Percentiles rank a stretch among this genome's conserved stretches.
phyloP scores from a whole-genome alignment of 2,888 invertebrate genomes.

The Ectobius pallidus region DNA sequence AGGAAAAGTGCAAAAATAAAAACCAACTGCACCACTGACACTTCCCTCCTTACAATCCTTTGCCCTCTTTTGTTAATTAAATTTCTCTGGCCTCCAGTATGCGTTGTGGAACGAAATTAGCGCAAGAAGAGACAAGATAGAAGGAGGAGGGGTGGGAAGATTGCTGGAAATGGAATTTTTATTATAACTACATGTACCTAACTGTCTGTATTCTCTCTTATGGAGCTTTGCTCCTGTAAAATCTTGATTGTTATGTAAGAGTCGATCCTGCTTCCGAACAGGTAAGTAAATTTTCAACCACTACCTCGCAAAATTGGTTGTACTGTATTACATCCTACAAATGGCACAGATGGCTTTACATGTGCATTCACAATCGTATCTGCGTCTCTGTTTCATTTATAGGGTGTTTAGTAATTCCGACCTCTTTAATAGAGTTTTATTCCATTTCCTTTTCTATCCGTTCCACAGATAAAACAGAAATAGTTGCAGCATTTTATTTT shows the following conservation, averaged over 20 bases:
- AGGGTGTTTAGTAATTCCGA: too few relatives aligned
- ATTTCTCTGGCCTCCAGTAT: constrained; percentile 11
- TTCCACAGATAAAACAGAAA: too few relatives aligned
- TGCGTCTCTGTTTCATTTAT: too few relatives aligned
- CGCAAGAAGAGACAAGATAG: not conserved
- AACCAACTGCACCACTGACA: not conserved
- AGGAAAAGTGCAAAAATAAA: not conserved
- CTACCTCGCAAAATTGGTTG: too few relatives aligned
- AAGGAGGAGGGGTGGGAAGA: not conserved
- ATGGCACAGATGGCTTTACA: too few relatives aligned
- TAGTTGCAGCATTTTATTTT: too few relatives aligned
- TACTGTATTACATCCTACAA: too few relatives aligned
- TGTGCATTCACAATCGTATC: too few relatives aligned
- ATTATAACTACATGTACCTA: constrained; percentile 13
- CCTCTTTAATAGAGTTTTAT: too few relatives aligned
- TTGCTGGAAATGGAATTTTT: constrained; percentile 26
- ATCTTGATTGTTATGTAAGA: not conserved
- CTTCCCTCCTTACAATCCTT: not conserved
- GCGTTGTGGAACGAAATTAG: constrained; percentile 15
- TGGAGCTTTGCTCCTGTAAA: not conserved
- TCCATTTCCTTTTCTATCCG: too few relatives aligned
- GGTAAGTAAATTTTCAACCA: too few relatives aligned
- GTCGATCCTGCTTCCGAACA: too few relatives aligned
- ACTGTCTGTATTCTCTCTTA: not conserved
- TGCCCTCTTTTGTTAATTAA: constrained; percentile 23